Evolutionary conservation across 2,888 invertebrate species (phyloP), one percentile per base, ranked within the genome.

Genomic region (Tenthredo scrophulariae): DNA sequence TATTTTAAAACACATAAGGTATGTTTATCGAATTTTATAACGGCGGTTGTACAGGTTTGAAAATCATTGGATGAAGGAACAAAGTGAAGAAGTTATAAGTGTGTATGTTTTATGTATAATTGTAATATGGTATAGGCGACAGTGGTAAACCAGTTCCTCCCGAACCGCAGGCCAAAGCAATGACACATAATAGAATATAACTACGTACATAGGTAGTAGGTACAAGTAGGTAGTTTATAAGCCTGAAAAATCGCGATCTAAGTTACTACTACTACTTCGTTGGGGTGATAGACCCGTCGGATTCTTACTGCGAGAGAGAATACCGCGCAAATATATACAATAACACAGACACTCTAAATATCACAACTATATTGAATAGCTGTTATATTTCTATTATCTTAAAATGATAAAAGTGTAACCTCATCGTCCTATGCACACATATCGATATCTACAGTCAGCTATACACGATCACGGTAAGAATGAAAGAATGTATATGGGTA

Each of bases 171-270:
- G 33, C 46, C 77, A 77, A 18, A 54, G 50, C 77, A 77, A 77
- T 77, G 77, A 77, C 77, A 77, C 77, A 77, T 77, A 77, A 50
- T 77, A 77, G 29, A 77, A 77, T 77, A 50, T 54, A 29, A 77
- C 54, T 77, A 29, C 50, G 26, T 54, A 46, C 46, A 29, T 29
- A 77, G 50, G 77, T 50, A 29, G 13, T 22, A 43, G 15, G 54
- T 54, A 62, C 1, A 46, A 37, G 40, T n/a, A 77, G 22, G 54
- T 77, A 29, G 50, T 77, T 77, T 50, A 33, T 77, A 50, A 50
- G 10, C 10, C 43, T 22, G 43, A n/a, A 37, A 72, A 46, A 75
- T 50, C 18, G 50, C 33, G 29, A 29, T 54, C 7, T n/a, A 18
- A 33, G 6, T 50, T 37, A 33, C 33, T 26, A 75, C 50, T 26